Conservation (phyloP, 1,140 invertebrate species). For the Orchestia grillus region DNA sequence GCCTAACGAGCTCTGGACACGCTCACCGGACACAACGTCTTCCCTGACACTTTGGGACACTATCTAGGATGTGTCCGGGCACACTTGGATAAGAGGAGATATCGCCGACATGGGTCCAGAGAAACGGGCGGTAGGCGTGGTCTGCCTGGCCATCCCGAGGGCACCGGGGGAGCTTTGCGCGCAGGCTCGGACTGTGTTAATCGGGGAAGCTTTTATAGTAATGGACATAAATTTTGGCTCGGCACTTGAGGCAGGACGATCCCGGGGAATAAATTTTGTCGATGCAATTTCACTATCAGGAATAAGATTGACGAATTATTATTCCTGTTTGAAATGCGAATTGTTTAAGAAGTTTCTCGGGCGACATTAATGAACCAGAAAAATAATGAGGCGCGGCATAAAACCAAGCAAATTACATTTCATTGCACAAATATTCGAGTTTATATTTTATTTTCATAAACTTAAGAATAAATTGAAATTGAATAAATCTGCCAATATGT, state of each 20-base stretch:
- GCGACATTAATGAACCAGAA: background rate
- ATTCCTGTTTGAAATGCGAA: background rate
- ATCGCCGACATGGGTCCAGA: background rate
- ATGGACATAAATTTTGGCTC: slow-evolving; percentile 15
- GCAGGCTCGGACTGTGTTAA: background rate
- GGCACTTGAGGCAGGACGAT: background rate
- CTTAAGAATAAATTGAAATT: too few species aligned
- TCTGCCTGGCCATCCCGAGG: background rate
- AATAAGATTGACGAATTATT: background rate
- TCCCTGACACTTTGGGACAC: background rate
- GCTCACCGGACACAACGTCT: background rate
- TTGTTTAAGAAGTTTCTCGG: background rate
- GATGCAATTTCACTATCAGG: background rate
- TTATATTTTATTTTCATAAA: too few species aligned
- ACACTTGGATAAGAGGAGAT: background rate
- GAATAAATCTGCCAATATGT: too few species aligned
- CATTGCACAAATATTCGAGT: too few species aligned
- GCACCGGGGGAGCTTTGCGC: background rate
- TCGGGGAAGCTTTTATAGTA: background rate
- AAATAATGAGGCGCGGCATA: background rate
- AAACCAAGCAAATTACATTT: too few species aligned
- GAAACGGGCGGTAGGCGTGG: background rate
- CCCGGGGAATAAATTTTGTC: background rate
- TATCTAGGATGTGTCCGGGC: background rate
- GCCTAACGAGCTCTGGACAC: background rate